Percentiles rank a stretch among this genome's conserved stretches.
Evolutionary conservation across 2,888 invertebrate genomes (phyloP).

Genomic region (Maniola hyperantus): DNA sequence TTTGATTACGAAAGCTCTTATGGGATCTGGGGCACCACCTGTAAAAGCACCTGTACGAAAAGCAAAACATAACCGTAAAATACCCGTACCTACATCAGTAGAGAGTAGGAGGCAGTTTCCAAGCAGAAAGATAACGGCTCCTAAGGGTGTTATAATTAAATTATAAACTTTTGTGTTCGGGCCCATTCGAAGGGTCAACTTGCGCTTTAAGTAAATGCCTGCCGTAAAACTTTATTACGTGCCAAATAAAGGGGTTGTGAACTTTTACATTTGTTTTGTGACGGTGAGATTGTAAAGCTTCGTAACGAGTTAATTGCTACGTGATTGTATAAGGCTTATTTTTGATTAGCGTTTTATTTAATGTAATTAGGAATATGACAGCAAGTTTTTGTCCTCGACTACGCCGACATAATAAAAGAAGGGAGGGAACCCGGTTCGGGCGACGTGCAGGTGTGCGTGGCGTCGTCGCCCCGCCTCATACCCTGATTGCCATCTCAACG

Average conservation of each 20-base stretch:
- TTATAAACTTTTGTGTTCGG: conserved; percentile 75
- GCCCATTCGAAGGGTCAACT: conserved; percentile 71
- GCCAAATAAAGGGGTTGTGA: conserved; percentile 78
- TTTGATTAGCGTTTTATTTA: conserved; percentile 10
- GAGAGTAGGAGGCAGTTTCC: conserved; percentile 41
- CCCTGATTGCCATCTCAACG: no score
- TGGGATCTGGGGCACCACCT: background rate
- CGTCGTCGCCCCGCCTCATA: no score
- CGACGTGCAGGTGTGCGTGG: no score
- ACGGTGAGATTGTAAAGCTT: conserved; percentile 63
- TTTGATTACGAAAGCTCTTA: no score
- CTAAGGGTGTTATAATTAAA: conserved; percentile 79
- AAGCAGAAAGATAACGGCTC: conserved; percentile 61
- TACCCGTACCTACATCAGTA: conserved; percentile 32
- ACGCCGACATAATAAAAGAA: no score
- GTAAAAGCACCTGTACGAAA: conserved; percentile 11
- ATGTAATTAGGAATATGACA: background rate
- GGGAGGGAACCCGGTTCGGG: no score
- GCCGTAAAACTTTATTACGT: conserved; percentile 80
- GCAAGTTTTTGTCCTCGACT: background rate
- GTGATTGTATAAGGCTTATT: background rate
- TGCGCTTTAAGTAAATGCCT: conserved; percentile 73
- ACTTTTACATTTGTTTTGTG: conserved; percentile 70
- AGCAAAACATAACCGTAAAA: conserved; percentile 13
- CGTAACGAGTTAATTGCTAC: conserved; percentile 50